A percentile compares a stretch with the other conserved stretches of the same genome.
These are phyloP conservation scores for Grantiella picta DNA, from an alignment of 2,113 vertebrate genomes.

Conservation along the genomic window DNA sequence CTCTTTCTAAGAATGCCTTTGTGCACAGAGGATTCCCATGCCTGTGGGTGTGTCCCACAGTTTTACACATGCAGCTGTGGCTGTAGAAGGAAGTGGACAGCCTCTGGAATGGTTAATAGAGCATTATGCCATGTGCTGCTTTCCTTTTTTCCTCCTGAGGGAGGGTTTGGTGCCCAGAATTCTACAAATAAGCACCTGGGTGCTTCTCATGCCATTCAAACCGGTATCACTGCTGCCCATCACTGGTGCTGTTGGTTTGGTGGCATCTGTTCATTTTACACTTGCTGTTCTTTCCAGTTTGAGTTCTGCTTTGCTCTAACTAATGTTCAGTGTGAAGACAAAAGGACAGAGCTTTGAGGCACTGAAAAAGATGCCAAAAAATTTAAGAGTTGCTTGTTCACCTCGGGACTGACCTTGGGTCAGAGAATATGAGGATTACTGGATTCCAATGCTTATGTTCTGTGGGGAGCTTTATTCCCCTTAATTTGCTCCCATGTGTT, in stretches of 20 bases:
- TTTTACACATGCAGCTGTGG: not conserved
- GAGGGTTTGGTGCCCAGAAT: not conserved
- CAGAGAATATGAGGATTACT: not conserved
- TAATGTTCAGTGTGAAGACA: not conserved
- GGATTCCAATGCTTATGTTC: not conserved
- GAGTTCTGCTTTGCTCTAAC: not conserved
- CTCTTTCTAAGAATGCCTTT: conserved; percentile 52
- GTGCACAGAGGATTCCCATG: not conserved
- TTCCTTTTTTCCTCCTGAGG: not conserved
- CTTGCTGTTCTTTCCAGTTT: not conserved
- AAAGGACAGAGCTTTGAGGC: not conserved
- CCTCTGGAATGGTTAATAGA: not conserved
- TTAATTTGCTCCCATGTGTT: not conserved
- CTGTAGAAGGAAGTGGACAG: not conserved
- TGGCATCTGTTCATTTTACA: not conserved
- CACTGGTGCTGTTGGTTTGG: not conserved
- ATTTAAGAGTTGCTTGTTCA: not conserved
- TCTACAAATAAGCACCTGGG: not conserved
- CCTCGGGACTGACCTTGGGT: not conserved
- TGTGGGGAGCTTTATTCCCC: not conserved
- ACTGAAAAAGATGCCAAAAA: not conserved
- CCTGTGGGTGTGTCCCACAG: not conserved
- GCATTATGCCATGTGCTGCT: not conserved
- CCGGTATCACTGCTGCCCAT: not conserved
- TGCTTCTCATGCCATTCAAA: not conserved